Percentiles rank a stretch among this genome's conserved stretches.
These are phyloP conservation scores for Zootoca vivipara DNA, from an alignment of 2,113 vertebrate genomes.

Conservation along the genomic window DNA sequence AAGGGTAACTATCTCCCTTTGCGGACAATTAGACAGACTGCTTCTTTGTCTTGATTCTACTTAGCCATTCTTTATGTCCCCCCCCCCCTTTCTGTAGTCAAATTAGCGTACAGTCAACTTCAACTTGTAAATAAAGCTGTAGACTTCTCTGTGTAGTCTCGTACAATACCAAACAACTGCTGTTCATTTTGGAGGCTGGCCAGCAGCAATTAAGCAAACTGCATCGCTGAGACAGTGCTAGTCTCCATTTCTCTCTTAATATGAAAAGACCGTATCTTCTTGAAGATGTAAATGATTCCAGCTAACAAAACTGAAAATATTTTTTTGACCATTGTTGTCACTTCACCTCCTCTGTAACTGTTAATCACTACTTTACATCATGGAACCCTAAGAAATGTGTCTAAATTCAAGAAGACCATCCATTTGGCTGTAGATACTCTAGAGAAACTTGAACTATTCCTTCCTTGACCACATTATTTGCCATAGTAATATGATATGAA, in stretches of 20 bases:
- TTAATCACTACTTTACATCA: background rate
- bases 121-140: slow-evolving; percentile 65
- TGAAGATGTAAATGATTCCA: background rate
- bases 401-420: background rate
- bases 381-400: background rate
- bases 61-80: slow-evolving; percentile 24
- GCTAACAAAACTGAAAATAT: background rate
- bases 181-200: slow-evolving; percentile 55
- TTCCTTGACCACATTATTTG: background rate
- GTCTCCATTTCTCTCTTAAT: slow-evolving; percentile 12
- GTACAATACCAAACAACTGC: slow-evolving; percentile 44
- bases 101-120: slow-evolving; percentile 39
- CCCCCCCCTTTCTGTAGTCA: slow-evolving; percentile 12
- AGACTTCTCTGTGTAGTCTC: slow-evolving; percentile 42
- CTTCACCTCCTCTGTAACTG: background rate
- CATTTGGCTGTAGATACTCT: background rate
- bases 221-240: slow-evolving; percentile 34
- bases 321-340: background rate
- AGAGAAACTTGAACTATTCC: background rate
- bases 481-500: slow-evolving; percentile 9
- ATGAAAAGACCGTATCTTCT: background rate
- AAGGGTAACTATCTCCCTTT: slow-evolving; percentile 30
- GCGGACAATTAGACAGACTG: slow-evolving; percentile 11
- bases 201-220: slow-evolving; percentile 55
- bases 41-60: slow-evolving; percentile 14